Evolutionary conservation across 2,113 vertebrate genomes (phyloP).

Genomic region (Tyrannus savana): DNA sequence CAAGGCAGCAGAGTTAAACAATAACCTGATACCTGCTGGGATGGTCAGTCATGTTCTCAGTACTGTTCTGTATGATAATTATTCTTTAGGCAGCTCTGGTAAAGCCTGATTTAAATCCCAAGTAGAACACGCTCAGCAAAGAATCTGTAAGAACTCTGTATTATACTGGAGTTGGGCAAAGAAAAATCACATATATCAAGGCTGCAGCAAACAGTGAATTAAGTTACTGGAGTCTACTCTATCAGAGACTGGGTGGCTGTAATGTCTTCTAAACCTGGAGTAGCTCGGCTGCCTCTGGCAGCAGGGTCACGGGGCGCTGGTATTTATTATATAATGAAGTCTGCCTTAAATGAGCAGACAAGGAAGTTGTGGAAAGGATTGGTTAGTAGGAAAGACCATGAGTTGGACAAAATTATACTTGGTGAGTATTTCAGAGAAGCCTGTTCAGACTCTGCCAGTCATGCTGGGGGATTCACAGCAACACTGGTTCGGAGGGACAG

Average conservation of each 20-base stretch:
- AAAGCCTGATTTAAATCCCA: constrained; percentile 18
- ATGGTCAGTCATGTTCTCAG: constrained; percentile 7
- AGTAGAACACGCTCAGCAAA: background rate
- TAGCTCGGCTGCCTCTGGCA: background rate
- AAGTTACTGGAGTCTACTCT: background rate
- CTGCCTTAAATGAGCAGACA: background rate
- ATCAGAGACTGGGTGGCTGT: background rate
- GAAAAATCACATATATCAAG: background rate
- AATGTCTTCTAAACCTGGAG: background rate
- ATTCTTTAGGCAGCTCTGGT: background rate
- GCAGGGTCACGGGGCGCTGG: background rate
- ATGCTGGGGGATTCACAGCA: background rate
- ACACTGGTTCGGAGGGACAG: background rate
- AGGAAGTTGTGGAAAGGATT: background rate
- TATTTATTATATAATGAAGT: background rate
- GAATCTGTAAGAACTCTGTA: background rate
- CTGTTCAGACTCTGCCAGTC: background rate
- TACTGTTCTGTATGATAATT: constrained; percentile 2
- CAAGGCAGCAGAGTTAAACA: constrained; percentile 1
- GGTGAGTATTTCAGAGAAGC: background rate
- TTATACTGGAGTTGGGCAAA: background rate
- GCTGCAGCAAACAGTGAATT: constrained; percentile 10
- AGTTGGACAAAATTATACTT: background rate
- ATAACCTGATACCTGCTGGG: constrained; percentile 19
- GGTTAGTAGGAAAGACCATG: background rate